phyloP scores from a whole-genome alignment of 1,140 invertebrate species.

The Atta colombica region DNA sequence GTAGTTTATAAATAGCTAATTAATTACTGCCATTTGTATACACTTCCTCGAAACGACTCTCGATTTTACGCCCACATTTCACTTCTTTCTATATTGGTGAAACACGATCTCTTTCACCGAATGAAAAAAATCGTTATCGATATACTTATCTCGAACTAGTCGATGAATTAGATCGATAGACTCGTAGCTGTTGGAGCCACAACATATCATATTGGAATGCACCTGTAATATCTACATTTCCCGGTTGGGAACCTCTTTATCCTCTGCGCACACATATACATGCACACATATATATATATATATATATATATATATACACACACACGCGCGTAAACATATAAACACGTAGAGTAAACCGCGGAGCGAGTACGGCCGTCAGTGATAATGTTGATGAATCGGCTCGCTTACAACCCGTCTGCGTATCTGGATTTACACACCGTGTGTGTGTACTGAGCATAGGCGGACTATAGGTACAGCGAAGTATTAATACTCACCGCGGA shows the following conservation, averaged over 20 bases:
- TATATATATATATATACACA: no score
- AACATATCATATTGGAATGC: slow-evolving; percentile 44
- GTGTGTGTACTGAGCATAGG: slow-evolving; percentile 14
- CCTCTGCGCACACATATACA: background rate
- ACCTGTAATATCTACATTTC: slow-evolving; percentile 58
- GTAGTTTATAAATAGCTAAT: slow-evolving; percentile 42
- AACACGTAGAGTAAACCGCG: slow-evolving; percentile 74
- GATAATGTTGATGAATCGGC: slow-evolving; percentile 85
- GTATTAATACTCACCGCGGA: slow-evolving; percentile 52
- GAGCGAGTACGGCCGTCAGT: slow-evolving; percentile 77
- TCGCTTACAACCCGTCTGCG: slow-evolving; percentile 74
- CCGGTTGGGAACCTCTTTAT: slow-evolving; percentile 63
- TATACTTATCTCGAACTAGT: slow-evolving; percentile 17
- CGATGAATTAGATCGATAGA: slow-evolving; percentile 58
- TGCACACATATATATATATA: background rate
- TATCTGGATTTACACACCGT: slow-evolving; percentile 59
- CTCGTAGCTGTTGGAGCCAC: slow-evolving; percentile 38
- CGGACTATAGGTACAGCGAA: slow-evolving; percentile 23
- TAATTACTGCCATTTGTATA: slow-evolving; percentile 41
- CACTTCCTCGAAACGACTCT: slow-evolving; percentile 44
- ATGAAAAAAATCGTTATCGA: slow-evolving; percentile 48
- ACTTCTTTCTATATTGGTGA: slow-evolving; percentile 9
- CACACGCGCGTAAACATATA: background rate
- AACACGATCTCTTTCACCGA: slow-evolving; percentile 25
- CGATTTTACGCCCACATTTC: slow-evolving; percentile 51